Percentiles rank a stretch among this genome's conserved stretches.
These are phyloP conservation scores for Polydesmus complanatus DNA, from an alignment of 2,888 invertebrate genomes.

Conservation along the genomic window DNA sequence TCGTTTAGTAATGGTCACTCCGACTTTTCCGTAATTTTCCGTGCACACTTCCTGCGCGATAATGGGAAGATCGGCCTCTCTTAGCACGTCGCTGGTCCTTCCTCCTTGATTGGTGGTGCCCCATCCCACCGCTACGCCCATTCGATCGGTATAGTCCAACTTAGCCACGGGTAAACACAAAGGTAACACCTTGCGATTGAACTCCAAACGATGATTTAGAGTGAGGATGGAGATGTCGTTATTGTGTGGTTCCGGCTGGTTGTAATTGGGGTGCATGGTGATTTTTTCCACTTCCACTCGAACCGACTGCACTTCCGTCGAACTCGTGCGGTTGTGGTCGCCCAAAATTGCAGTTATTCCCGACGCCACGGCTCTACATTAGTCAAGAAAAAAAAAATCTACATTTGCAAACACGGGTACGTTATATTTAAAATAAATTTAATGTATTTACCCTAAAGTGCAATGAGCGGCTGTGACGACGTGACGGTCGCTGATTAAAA, in stretches of 20 bases:
- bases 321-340: conserved; percentile 65
- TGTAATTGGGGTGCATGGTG: conserved; percentile 6
- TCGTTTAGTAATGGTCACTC: conserved; percentile 68
- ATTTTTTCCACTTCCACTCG: conserved; percentile 44
- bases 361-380: background rate
- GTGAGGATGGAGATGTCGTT: conserved; percentile 72
- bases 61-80: conserved; percentile 18
- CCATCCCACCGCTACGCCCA: conserved; percentile 76
- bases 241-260: conserved; percentile 33
- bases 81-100: conserved; percentile 33
- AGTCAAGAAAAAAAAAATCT: background rate
- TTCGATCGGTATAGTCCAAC: conserved; percentile 46
- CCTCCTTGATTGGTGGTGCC: conserved; percentile 46
- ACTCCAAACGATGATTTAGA: conserved; percentile 57
- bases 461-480: conserved; percentile 7
- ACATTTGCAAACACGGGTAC: background rate
- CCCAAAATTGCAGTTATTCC: conserved; percentile 59
- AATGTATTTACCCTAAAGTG: background rate
- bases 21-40: conserved; percentile 18
- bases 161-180: conserved; percentile 51
- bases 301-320: conserved; percentile 57
- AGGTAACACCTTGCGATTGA: conserved; percentile 54
- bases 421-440: background rate
- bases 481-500: background rate
- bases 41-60: conserved; percentile 20